A percentile compares a stretch with the other conserved stretches of the same genome.
Evolutionary conservation across 1,140 invertebrate species (phyloP).

Genomic region (Drosophila neocordata): DNA sequence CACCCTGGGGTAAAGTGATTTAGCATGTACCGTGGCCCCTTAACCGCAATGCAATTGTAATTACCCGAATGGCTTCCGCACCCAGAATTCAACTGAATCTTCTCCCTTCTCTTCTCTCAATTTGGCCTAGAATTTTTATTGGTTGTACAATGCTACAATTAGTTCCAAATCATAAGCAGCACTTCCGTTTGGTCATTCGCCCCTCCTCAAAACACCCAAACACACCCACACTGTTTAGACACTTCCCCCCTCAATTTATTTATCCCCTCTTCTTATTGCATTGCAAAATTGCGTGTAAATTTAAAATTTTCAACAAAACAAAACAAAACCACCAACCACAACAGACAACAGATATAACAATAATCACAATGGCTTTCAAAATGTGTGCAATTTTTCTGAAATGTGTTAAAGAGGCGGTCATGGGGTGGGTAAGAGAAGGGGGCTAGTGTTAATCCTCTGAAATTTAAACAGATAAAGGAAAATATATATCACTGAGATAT

Average conservation of each 20-base stretch:
- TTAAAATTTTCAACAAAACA: slow-evolving; percentile 71
- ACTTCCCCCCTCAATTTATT: background rate
- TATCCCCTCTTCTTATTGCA: slow-evolving; percentile 4
- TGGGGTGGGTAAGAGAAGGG: background rate
- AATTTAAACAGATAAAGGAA: slow-evolving; percentile 2
- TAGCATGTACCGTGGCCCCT: slow-evolving; percentile 70
- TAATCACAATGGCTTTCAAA: slow-evolving; percentile 52
- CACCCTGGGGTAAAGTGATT: slow-evolving; percentile 60
- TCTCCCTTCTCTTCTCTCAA: background rate
- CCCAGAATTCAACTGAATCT: slow-evolving; percentile 17
- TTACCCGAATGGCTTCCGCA: slow-evolving; percentile 74
- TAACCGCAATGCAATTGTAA: slow-evolving; percentile 81
- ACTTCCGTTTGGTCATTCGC: slow-evolving; percentile 60
- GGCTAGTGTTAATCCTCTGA: background rate
- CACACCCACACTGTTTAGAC: background rate
- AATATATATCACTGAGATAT: slow-evolving; percentile 5
- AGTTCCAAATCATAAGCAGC: slow-evolving; percentile 79
- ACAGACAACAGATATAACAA: slow-evolving; percentile 37
- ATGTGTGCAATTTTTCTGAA: slow-evolving; percentile 38
- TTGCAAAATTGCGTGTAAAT: slow-evolving; percentile 72
- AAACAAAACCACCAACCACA: slow-evolving; percentile 40
- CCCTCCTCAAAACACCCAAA: background rate
- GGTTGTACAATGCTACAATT: slow-evolving; percentile 66
- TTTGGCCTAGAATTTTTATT: slow-evolving; percentile 47
- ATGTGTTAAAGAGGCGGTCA: background rate